Evolutionary conservation across 2,888 invertebrate genomes (phyloP).

Genomic region (Melolontha melolontha): DNA sequence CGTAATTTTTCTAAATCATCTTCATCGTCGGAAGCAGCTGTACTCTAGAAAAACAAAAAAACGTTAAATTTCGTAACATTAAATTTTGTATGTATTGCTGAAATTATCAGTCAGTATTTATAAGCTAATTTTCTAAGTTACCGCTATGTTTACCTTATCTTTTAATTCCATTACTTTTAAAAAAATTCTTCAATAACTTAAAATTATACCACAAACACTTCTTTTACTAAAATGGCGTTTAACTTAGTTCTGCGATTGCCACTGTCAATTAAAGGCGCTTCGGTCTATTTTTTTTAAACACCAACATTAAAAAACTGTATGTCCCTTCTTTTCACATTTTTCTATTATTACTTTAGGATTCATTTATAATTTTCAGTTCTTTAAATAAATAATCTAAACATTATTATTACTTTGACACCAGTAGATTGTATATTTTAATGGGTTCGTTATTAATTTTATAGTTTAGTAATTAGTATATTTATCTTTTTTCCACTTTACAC

Average conservation of each 20-base stretch:
- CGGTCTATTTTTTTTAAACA: neutral
- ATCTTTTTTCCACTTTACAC: too few species aligned
- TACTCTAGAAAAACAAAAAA: constrained; percentile 50
- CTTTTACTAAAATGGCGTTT: constrained; percentile 42
- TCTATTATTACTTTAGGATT: neutral
- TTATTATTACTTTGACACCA: too few species aligned
- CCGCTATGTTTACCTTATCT: constrained; percentile 38
- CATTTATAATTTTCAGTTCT: too few species aligned
- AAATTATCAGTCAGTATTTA: neutral
- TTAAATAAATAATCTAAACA: too few species aligned
- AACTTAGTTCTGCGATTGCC: constrained; percentile 21
- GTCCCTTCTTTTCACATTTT: neutral
- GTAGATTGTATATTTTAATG: too few species aligned
- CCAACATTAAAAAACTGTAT: constrained; percentile 2
- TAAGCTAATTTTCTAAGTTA: neutral
- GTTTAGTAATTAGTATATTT: too few species aligned
- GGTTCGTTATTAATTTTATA: too few species aligned
- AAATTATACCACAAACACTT: constrained; percentile 30
- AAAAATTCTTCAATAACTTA: constrained; percentile 9
- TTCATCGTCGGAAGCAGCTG: constrained; percentile 65
- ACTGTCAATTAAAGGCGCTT: constrained; percentile 30
- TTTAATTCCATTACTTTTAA: constrained; percentile 41
- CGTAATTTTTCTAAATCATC: constrained; percentile 68
- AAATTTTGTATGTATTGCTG: neutral
- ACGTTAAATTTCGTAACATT: neutral